Base-by-base conservation (phyloP, 2,888 invertebrate species). In the Scaptomyza tumidula region DNA sequence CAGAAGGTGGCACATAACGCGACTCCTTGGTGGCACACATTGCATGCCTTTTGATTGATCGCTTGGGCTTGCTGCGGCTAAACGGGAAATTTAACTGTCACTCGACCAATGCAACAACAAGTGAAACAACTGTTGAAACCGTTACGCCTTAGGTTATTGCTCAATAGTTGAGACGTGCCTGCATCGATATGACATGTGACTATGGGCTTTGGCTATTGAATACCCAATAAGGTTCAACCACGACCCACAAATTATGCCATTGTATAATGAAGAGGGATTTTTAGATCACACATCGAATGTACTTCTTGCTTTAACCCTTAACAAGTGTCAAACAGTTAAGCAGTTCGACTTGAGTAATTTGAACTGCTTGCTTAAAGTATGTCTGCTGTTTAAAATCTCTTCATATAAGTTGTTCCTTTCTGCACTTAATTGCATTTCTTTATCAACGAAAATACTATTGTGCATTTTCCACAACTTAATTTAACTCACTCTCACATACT, bases 51-150 rank as follows among this genome's bases (percentile, higher is more conserved):
- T 69, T 86, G 83, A 83, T 83, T 74, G 88, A 83, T 85, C 78
- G 81, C 64, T 29, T 49, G 55, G 52, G 54, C 58, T 56, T 57
- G 75, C 54, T 52, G 50, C 35, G 43, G 52, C 55, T 68, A 43
- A 75, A 71, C 76, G 81, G 85, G 82, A 83, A 87, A 85, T 85
- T 87, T 81, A 72, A 67, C 78, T 84, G 82, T 78, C 87, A 78
- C 66, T 72, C 48, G 53, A 41, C 14, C 52, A 49, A 16, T 37
- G 19, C 31, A 37, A 54, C 61, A 19, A 44, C 29, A 29, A 27
- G 27, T 37, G 24, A 58, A 19, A 44, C 29, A 29, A 27, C 37
- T 37, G 24, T 14, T 16, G n/a, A 29, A 50, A 35, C n/a, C 19
- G 35, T 10, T 35, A 24, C 29, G 41, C 14, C 14, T 29, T 10